Evolutionary conservation across 2,113 vertebrate species (phyloP).

Genomic region (Ameiurus melas): DNA sequence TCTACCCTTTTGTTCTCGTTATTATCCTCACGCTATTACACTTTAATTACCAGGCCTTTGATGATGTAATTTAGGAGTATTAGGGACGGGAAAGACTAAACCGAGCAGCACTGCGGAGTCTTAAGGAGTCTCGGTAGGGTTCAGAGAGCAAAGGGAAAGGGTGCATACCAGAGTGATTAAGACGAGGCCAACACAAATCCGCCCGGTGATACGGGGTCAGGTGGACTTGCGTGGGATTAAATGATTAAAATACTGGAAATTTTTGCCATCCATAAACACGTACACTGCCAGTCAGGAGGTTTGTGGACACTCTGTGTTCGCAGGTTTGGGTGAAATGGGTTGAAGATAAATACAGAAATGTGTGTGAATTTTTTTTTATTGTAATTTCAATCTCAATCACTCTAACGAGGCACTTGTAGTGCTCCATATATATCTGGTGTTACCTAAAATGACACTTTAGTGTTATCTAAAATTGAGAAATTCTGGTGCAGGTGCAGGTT

Average conservation of each 20-base stretch:
- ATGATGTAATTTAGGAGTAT: neutral
- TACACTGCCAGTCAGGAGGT: neutral
- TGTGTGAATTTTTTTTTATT: neutral
- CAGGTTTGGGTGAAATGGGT: neutral
- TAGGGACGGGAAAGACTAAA: slow-evolving; percentile 18
- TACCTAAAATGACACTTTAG: neutral
- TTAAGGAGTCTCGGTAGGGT: slow-evolving; percentile 59
- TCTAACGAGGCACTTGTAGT: neutral
- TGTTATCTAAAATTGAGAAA: neutral
- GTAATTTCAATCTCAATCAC: neutral
- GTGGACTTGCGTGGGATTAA: slow-evolving; percentile 10
- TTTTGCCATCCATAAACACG: slow-evolving; percentile 6
- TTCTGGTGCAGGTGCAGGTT: neutral
- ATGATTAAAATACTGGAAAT: slow-evolving; percentile 20
- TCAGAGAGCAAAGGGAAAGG: slow-evolving; percentile 55
- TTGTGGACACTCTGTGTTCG: neutral
- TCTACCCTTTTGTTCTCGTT: neutral
- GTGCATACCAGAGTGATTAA: slow-evolving; percentile 48
- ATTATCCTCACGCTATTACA: neutral
- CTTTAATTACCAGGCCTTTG: neutral
- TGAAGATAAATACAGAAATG: neutral
- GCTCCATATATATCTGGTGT: neutral
- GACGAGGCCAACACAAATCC: slow-evolving; percentile 16
- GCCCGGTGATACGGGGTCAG: neutral
- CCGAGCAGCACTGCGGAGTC: slow-evolving; percentile 1